Base-by-base conservation (phyloP, 2,888 invertebrate species). In the Stenoptilia bipunctidactyla region DNA sequence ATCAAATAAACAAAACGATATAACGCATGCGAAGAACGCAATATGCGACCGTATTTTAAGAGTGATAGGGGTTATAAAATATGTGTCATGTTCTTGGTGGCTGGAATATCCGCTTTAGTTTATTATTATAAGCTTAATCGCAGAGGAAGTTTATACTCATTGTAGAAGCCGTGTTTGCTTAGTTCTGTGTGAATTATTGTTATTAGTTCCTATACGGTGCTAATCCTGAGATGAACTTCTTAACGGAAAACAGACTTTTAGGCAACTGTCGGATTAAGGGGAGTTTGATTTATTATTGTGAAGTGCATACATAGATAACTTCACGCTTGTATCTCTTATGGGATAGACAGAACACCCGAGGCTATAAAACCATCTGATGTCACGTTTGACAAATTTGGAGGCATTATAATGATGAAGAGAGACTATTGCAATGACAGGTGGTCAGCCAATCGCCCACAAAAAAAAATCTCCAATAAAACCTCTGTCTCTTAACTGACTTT, bases 101-200 rank as follows among this genome's bases (percentile, higher is more conserved):
- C 20, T 39, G 45, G 52, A 57, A 57, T 58, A 54, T 56, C 55
- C 56, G 55, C 45, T 44, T 43, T 51, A 55, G 58, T 61, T 61
- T 61, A 61, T 63, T 61, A 61, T 61, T 58, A 54, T 58, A 57
- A 61, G 61, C 61, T 58, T 63, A 58, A 61, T 59, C 59, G 55
- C 50, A 44, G 47, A 55, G 56, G 58, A 60, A 60, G 60, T 59
- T 58, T 52, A 50, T 9, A 30, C 12, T 30, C 49, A 45, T 30
- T 42, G 42, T 39, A 39, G 38, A 37, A 39, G 44, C 42, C 39
- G 27, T 27, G 36, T 36, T 13, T 36, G 40, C 27, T 30, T 30
- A 36, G 34, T 35, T 27, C 36, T 36, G 36, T 36, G 36, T 40
- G 36, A 25, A 40, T 36, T 40, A 33, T 33, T 39, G 34, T 34